phyloP scores from a whole-genome alignment of 2,888 invertebrate genomes.

The Neuroscelio doddi region DNA sequence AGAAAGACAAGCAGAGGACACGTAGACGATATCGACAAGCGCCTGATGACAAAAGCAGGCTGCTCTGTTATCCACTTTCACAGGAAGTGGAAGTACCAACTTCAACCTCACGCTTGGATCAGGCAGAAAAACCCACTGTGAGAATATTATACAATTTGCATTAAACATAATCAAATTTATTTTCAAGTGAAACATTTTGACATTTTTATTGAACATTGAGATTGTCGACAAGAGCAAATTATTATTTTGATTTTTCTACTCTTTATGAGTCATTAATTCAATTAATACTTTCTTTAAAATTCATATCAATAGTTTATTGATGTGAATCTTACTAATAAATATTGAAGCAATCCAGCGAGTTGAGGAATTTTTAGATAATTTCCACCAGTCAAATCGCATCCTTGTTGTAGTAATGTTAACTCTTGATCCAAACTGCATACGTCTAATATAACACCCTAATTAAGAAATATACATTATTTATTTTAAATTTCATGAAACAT shows the following conservation, averaged over 20 bases:
- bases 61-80: conserved; percentile 95
- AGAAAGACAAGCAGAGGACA: conserved; percentile 97
- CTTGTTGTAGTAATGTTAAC: conserved; percentile 93
- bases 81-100: conserved; percentile 89
- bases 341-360: conserved; percentile 88
- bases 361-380: conserved; percentile 91
- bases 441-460: conserved; percentile 90
- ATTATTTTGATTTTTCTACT: no score
- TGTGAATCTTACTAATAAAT: conserved; percentile 80
- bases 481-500: background rate
- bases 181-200: no score
- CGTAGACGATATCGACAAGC: conserved; percentile 95
- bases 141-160: conserved; percentile 13
- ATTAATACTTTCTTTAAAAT: background rate
- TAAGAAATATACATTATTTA: conserved; percentile 48
- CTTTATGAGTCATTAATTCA: background rate
- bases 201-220: no score
- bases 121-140: conserved; percentile 93
- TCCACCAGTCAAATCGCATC: conserved; percentile 96
- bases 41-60: conserved; percentile 98
- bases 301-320: background rate
- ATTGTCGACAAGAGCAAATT: no score
- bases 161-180: conserved; percentile 21
- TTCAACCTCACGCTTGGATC: conserved; percentile 86
- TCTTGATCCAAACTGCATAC: conserved; percentile 94